These are phyloP conservation scores for Tachysurus fulvidraco DNA, from an alignment of 2,113 vertebrate species.

Conservation along the genomic window DNA sequence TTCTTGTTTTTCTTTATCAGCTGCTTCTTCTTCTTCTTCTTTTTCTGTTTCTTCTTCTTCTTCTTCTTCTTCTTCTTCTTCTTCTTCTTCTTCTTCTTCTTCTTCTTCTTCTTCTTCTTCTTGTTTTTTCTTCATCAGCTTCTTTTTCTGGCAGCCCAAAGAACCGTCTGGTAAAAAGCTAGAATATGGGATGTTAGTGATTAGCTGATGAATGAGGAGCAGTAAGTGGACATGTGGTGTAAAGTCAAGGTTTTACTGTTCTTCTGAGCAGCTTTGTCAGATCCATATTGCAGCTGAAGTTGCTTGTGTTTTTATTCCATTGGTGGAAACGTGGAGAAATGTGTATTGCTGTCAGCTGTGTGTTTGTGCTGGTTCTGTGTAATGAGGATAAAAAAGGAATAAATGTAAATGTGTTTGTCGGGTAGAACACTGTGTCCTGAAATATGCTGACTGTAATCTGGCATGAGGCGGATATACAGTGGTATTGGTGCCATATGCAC, in stretches of 20 bases:
- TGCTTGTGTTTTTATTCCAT: neutral
- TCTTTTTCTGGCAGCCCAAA: no score
- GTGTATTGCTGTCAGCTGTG: neutral
- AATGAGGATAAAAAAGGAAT: neutral
- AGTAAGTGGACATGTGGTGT: neutral
- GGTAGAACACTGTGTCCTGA: neutral
- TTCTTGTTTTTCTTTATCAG: no score
- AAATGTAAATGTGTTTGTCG: neutral
- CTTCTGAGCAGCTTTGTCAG: neutral
- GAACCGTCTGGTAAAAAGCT: neutral
- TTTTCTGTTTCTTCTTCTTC: neutral
- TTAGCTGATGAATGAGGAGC: neutral
- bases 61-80: neutral
- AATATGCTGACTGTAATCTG: conserved; percentile 20
- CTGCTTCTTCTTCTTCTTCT: no score
- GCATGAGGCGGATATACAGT: conserved; percentile 4
- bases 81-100: neutral
- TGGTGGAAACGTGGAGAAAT: neutral
- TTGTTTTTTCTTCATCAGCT: neutral
- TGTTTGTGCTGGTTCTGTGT: neutral
- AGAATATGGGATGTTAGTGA: neutral
- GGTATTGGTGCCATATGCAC: neutral
- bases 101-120: neutral
- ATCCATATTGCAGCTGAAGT: neutral
- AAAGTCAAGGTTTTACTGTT: neutral